Base-by-base conservation (phyloP, 1,140 invertebrate genomes). In the Brachionus sp. region DNA sequence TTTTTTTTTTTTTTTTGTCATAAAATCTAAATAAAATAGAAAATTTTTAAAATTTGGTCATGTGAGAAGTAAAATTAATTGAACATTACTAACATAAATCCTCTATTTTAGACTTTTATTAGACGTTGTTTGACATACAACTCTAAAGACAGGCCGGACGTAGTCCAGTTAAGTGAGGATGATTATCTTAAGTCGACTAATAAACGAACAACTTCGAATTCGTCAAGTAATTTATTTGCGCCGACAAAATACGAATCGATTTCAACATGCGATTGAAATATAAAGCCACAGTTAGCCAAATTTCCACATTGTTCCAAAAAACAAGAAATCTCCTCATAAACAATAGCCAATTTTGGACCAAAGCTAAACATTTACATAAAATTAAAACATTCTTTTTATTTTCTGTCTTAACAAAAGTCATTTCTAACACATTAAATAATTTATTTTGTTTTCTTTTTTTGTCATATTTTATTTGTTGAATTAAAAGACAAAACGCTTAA, bases 71-170 rank as follows among this genome's bases (percentile, higher is more conserved):
- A 19, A 1, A 53, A 9, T 5, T 46, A 35, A 68, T 35, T 64
- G 23, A 35, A 68, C 12, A 37, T 44, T 44, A 12, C 9, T 44
- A 57, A 57, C 50, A 16, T 9, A 7, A 19, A 10, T n/a, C 3
- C 50, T 12, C 29, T 98, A 33, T 68, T 68, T 25, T 42, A 98
- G 93, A 95, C 95, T 13, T 84, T 84, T 44, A 98, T 99, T 89
- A 92, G 96, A 84, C 93, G 94, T 88, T 99, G 97, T 90, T 91
- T 99, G 86, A 95, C 96, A 85, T 99, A 99, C 90, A 92, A 95
- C 84, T 99, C 98, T 90, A 97, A 98, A 90, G 95, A 98, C 89
- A 92, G 97, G 84, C 97, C 98, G 88, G 97, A 99, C 91, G 97
- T 99, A 84, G 92, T 97, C 88, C 93, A 94, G 64, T 90, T 99